These are phyloP conservation scores for Hermodice carunculata DNA, from an alignment of 2,888 invertebrate species.

Conservation along the genomic window DNA sequence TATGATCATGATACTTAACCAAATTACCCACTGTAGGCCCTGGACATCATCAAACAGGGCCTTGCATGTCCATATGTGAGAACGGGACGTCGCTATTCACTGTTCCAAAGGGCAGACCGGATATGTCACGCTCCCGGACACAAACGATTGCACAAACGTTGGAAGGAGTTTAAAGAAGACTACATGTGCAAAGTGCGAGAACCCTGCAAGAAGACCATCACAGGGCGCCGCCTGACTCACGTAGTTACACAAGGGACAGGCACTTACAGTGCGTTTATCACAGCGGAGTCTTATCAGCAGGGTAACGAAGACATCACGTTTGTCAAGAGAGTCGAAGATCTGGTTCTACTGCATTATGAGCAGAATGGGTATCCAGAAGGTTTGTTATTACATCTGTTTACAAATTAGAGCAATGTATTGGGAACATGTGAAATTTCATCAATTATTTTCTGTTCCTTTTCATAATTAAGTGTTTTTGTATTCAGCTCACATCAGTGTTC, in stretches of 20 bases:
- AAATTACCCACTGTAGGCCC: conserved; percentile 56
- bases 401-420: no score
- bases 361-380: conserved; percentile 72
- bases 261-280: no score
- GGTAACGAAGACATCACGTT: conserved; percentile 10
- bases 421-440: no score
- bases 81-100: conserved; percentile 67
- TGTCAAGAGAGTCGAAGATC: conserved; percentile 73
- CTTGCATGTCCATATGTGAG: conserved; percentile 66
- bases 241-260: conserved; percentile 16
- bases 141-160: conserved; percentile 47
- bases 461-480: no score
- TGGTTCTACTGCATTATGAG: conserved; percentile 74
- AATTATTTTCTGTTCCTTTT: no score
- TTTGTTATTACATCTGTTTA: no score
- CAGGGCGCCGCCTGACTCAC: no score
- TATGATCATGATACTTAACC: conserved; percentile 7
- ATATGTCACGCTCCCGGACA: conserved; percentile 58
- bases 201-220: no score
- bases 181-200: conserved; percentile 22
- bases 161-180: conserved; percentile 50
- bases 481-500: no score
- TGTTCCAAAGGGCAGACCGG: conserved; percentile 68
- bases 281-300: neutral
- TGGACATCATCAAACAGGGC: conserved; percentile 62